These are phyloP conservation scores for Opisthograptis luteolata DNA, from an alignment of 2,888 invertebrate species.

Conservation along the genomic window DNA sequence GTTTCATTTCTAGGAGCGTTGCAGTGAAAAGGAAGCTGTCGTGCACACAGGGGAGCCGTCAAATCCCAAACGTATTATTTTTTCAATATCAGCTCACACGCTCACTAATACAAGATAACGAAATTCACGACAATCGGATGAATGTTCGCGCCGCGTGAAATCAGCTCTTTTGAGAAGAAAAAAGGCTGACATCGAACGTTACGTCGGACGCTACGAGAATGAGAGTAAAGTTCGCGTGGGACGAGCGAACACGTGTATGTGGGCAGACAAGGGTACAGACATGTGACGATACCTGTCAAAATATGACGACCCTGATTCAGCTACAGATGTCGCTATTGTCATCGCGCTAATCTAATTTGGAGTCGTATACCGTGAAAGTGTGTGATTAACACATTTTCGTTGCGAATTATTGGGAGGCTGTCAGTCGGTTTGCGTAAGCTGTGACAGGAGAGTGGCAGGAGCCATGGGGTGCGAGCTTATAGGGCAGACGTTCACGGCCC, in stretches of 20 bases:
- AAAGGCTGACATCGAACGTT: conserved; percentile 61
- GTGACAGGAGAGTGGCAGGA: conserved; percentile 82
- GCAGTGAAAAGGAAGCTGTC: conserved; percentile 80
- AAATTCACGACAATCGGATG: conserved; percentile 80
- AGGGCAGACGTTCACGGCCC: conserved; percentile 42
- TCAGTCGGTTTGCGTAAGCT: conserved; percentile 82
- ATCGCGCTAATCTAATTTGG: conserved; percentile 79
- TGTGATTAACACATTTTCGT: conserved; percentile 83
- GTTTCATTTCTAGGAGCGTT: conserved; percentile 71
- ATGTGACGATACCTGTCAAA: conserved; percentile 81
- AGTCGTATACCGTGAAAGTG: conserved; percentile 79
- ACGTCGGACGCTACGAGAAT: conserved; percentile 40
- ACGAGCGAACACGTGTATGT: conserved; percentile 78
- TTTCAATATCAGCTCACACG: conserved; percentile 78
- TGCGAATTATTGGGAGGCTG: conserved; percentile 81
- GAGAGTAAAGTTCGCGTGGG: conserved; percentile 59
- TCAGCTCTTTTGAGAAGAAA: conserved; percentile 76
- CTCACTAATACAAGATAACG: conserved; percentile 79
- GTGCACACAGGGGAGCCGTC: conserved; percentile 78
- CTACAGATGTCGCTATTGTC: conserved; percentile 82
- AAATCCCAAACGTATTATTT: conserved; percentile 83
- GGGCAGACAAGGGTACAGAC: conserved; percentile 75
- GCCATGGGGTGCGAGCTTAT: conserved; percentile 66
- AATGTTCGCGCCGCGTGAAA: conserved; percentile 83
- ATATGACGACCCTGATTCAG: conserved; percentile 78